Evolutionary conservation across 2,113 vertebrate genomes (phyloP).

Genomic region (Sialia sialis): DNA sequence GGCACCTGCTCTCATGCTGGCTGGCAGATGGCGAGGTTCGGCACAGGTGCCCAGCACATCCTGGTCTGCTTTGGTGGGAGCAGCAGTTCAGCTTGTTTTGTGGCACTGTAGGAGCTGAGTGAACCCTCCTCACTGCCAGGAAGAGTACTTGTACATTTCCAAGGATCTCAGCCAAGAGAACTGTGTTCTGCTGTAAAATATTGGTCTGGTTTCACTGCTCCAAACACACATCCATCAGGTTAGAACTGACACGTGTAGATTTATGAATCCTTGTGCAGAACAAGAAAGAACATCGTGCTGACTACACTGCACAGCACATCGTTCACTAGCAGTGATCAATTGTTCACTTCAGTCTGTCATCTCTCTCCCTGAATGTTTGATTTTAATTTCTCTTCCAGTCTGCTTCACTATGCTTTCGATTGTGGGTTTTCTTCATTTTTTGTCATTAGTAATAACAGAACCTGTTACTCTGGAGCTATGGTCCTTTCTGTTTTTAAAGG

Average conservation of each 20-base stretch:
- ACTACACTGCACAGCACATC: not conserved
- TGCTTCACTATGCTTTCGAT: not conserved
- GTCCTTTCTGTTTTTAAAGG: not conserved
- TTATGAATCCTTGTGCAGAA: not conserved
- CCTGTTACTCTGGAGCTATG: not conserved
- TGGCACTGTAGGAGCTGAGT: not conserved
- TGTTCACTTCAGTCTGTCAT: not conserved
- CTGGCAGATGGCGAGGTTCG: not conserved
- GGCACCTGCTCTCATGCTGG: rapidly evolving
- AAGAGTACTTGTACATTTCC: not conserved
- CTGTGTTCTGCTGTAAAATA: not conserved
- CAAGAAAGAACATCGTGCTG: not conserved
- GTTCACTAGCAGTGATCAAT: not conserved
- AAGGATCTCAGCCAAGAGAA: not conserved
- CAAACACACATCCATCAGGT: not conserved
- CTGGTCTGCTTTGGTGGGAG: not conserved
- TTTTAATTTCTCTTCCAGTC: not conserved
- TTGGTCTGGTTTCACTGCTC: not conserved
- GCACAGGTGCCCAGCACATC: not conserved
- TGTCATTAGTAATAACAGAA: not conserved
- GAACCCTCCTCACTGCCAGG: not conserved
- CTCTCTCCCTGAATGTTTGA: not conserved
- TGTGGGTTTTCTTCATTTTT: not conserved
- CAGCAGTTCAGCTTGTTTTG: not conserved
- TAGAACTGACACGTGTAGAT: not conserved